Evolutionary conservation across 1,140 invertebrate species (phyloP).

Genomic region (Mizuhopecten yessoensis): DNA sequence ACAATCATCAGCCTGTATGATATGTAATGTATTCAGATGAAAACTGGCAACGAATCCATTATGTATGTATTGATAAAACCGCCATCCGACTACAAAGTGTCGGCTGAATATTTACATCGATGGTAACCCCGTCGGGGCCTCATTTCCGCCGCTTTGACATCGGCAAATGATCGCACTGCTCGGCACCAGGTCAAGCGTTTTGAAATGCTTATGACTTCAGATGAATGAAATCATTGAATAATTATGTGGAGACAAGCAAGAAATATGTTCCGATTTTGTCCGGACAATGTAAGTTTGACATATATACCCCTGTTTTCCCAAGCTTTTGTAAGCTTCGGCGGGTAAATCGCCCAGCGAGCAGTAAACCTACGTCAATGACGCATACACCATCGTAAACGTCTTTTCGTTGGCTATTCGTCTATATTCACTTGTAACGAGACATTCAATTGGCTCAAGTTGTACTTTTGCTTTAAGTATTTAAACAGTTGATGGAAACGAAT

Average conservation of each 20-base stretch:
- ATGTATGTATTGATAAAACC: too few species aligned
- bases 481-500: too few species aligned
- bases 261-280: neutral
- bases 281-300: neutral
- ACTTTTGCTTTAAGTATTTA: neutral
- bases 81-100: too few species aligned
- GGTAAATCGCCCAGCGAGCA: neutral
- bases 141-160: too few species aligned
- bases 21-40: too few species aligned
- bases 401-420: neutral
- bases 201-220: neutral
- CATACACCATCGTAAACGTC: neutral
- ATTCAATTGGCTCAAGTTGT: neutral
- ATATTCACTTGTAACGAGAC: neutral
- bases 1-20: too few species aligned
- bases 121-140: too few species aligned
- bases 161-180: too few species aligned
- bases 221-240: neutral
- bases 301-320: neutral
- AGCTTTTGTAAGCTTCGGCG: neutral
- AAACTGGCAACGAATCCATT: too few species aligned
- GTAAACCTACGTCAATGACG: neutral
- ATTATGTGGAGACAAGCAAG: neutral
- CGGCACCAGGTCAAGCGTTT: too few species aligned
- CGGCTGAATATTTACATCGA: too few species aligned